Percentiles rank a stretch among this genome's conserved stretches.
Evolutionary conservation across 2,113 vertebrate species (phyloP).

Genomic region (Anarrhichthys ocellatus): DNA sequence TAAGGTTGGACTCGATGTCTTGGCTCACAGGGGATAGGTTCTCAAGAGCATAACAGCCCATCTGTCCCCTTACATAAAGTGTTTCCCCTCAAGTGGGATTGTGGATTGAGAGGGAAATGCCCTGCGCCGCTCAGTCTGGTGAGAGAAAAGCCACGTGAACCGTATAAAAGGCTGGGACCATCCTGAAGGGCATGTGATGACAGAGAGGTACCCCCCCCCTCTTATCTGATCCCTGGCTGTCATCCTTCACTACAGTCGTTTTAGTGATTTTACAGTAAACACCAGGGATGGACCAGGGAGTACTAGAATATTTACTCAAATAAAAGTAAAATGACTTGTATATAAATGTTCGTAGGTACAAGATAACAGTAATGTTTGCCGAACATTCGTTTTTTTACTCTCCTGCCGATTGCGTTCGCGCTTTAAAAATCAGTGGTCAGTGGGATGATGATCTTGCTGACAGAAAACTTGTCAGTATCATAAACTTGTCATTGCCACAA

Average conservation of each 20-base stretch:
- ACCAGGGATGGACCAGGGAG: not conserved
- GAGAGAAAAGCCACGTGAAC: constrained; percentile 60
- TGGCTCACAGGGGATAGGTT: constrained; percentile 40
- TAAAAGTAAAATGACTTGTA: not conserved
- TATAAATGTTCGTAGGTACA: not conserved
- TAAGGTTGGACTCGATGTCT: constrained; percentile 44
- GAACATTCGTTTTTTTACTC: no score
- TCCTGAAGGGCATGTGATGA: constrained; percentile 50
- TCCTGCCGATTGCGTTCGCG: no score
- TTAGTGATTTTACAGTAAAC: not conserved
- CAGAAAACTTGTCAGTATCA: no score
- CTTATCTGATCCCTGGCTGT: constrained; percentile 6
- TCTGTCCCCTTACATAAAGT: constrained; percentile 73
- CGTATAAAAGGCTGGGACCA: constrained; percentile 46
- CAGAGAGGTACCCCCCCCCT: constrained; percentile 16
- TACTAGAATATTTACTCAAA: not conserved
- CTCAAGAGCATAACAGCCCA: constrained; percentile 60
- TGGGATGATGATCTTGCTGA: no score
- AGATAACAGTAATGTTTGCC: no score
- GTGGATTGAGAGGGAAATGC: constrained; percentile 62
- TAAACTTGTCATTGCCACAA: no score
- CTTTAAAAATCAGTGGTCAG: no score
- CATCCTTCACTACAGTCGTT: constrained; percentile 12
- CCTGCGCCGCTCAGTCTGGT: constrained; percentile 50
- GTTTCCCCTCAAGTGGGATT: constrained; percentile 62